Percentiles rank a stretch among this genome's conserved stretches.
phyloP scores from a whole-genome alignment of 2,888 invertebrate species.

The Notodonta dromedarius region DNA sequence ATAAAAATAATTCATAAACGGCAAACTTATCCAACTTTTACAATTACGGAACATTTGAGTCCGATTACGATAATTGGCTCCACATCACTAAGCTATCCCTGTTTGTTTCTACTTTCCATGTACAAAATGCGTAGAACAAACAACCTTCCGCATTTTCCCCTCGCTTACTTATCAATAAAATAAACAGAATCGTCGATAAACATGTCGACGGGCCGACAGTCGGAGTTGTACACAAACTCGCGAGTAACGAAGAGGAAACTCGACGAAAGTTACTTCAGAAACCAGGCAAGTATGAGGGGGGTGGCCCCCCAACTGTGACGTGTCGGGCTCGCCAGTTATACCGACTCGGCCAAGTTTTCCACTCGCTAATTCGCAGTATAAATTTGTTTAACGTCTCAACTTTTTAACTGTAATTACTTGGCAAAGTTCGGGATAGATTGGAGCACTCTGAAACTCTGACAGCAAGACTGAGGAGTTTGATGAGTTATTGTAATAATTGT shows the following conservation, averaged over 20 bases:
- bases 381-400: constrained; percentile 83
- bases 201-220: constrained; percentile 64
- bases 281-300: constrained; percentile 54
- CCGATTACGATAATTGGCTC: too few species aligned
- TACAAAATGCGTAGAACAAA: constrained; percentile 7
- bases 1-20: too few species aligned
- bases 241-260: constrained; percentile 75
- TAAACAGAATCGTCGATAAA: constrained; percentile 60
- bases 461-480: constrained; percentile 56
- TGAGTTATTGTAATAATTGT: constrained; percentile 57
- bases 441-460: constrained; percentile 66
- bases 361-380: constrained; percentile 82
- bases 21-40: too few species aligned
- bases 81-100: too few species aligned
- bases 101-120: background rate
- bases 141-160: constrained; percentile 10
- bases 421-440: constrained; percentile 74
- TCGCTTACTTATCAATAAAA: constrained; percentile 25
- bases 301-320: constrained; percentile 70
- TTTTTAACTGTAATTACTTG: constrained; percentile 82
- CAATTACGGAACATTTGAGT: too few species aligned
- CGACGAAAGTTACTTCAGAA: constrained; percentile 66
- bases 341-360: constrained; percentile 68
- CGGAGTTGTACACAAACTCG: constrained; percentile 66
- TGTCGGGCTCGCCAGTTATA: constrained; percentile 67